phyloP scores from a whole-genome alignment of 2,888 invertebrate genomes.

The Hirtodrosophila confusa region DNA sequence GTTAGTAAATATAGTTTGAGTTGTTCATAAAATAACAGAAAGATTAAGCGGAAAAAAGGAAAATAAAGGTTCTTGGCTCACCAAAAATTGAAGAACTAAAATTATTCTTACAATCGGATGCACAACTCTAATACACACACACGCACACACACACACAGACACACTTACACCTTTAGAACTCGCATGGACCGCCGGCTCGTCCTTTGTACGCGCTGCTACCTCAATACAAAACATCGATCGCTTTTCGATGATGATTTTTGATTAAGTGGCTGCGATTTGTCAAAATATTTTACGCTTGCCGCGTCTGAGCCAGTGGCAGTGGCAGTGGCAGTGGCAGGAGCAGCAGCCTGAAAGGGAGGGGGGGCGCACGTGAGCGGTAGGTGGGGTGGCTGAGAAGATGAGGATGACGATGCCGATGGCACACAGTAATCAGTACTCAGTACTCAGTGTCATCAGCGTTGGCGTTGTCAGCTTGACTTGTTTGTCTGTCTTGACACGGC shows the following conservation, averaged over 20 bases:
- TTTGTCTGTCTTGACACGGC: slow-evolving; percentile 30
- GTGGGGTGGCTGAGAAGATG: slow-evolving; percentile 40
- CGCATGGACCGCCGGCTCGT: slow-evolving; percentile 39
- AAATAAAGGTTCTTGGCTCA: too few relatives aligned
- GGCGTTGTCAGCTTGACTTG: slow-evolving; percentile 60
- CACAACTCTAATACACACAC: slow-evolving; percentile 2
- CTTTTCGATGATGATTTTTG: slow-evolving; percentile 79
- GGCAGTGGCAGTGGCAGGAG: slow-evolving; percentile 10
- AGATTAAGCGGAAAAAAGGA: too few relatives aligned
- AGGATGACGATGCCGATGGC: slow-evolving; percentile 25
- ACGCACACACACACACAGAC: slow-evolving; percentile 6
- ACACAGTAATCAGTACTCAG: slow-evolving; percentile 49
- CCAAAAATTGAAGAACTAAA: too few relatives aligned
- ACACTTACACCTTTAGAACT: not conserved
- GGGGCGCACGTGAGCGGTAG: slow-evolving; percentile 64
- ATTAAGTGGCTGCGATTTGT: slow-evolving; percentile 82
- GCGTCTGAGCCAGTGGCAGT: slow-evolving; percentile 7
- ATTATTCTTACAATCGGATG: too few relatives aligned
- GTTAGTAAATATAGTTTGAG: too few relatives aligned
- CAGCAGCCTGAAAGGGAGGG: not conserved
- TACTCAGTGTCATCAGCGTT: slow-evolving; percentile 67
- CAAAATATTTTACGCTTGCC: slow-evolving; percentile 79
- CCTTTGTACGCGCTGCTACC: slow-evolving; percentile 64
- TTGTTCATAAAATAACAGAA: too few relatives aligned
- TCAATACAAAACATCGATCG: slow-evolving; percentile 79